Percentiles rank a stretch among this genome's conserved stretches.
Conservation (phyloP, 2,113 vertebrate genomes). For the Cricetomys ansorgei region DNA sequence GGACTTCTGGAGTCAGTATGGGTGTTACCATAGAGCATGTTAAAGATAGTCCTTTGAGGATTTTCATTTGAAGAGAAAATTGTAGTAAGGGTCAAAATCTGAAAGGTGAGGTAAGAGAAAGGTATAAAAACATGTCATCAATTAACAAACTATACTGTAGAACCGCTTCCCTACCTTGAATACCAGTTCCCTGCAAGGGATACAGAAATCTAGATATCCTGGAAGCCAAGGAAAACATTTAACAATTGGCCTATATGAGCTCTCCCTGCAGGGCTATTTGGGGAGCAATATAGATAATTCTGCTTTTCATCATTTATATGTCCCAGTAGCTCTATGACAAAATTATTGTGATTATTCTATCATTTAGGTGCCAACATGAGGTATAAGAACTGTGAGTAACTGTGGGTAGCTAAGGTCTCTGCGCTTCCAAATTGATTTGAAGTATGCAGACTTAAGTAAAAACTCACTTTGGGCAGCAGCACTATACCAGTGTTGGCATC, state of each 20-base stretch:
- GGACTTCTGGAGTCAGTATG: neutral
- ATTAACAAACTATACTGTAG: neutral
- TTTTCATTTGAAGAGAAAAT: constrained; percentile 22
- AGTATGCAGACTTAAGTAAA: neutral
- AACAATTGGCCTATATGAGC: neutral
- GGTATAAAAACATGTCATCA: neutral
- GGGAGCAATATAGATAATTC: neutral
- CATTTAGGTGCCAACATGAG: neutral
- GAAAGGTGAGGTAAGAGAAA: neutral
- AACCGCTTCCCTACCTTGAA: neutral
- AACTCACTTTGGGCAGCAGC: neutral
- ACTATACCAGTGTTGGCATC: neutral
- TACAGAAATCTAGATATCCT: neutral
- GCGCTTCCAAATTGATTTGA: neutral
- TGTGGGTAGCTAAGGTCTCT: neutral
- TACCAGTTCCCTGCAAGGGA: neutral
- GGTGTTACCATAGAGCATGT: neutral
- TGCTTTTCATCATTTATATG: neutral
- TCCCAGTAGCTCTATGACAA: neutral
- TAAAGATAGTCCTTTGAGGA: neutral
- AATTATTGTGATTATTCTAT: neutral
- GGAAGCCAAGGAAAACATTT: neutral
- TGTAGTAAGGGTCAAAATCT: neutral
- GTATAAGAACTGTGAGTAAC: neutral
- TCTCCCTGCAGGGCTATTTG: neutral